A percentile compares a stretch with the other conserved stretches of the same genome.
phyloP scores from a whole-genome alignment of 2,113 vertebrate genomes.

The Gallinago paraguaiae region DNA sequence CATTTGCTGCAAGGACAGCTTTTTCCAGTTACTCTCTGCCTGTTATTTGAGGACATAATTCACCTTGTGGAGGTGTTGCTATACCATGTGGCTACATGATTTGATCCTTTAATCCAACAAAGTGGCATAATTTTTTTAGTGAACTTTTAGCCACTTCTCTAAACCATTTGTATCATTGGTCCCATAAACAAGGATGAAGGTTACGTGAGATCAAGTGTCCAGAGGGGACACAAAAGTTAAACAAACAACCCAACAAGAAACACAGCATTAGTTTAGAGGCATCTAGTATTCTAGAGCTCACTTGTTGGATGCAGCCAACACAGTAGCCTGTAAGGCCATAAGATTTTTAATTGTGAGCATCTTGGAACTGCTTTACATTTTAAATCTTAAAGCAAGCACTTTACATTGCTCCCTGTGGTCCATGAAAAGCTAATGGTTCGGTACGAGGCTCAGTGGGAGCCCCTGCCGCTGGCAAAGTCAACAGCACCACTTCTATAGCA shows the following conservation, averaged over 20 bases:
- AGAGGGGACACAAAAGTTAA: neutral
- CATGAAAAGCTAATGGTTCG: neutral
- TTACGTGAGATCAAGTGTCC: neutral
- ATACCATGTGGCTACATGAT: neutral
- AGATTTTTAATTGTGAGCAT: neutral
- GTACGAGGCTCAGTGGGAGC: rapidly evolving
- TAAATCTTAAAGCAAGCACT: neutral
- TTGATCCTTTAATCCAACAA: neutral
- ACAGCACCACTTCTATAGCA: neutral
- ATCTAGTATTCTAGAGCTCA: neutral
- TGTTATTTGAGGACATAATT: neutral
- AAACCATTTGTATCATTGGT: rapidly evolving
- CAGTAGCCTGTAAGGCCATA: neutral
- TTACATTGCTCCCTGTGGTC: neutral
- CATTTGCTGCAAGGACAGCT: neutral
- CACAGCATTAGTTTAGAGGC: neutral
- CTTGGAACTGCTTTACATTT: neutral
- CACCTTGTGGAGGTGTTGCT: neutral
- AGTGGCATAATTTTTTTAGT: neutral
- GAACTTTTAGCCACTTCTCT: neutral
- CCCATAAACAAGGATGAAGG: neutral
- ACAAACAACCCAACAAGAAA: neutral
- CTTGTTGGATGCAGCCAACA: neutral
- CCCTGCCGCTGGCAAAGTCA: neutral
- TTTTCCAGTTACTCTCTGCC: neutral